These are phyloP conservation scores for Octomys mimax DNA, from an alignment of 2,797 vertebrate species.

Conservation along the genomic window DNA sequence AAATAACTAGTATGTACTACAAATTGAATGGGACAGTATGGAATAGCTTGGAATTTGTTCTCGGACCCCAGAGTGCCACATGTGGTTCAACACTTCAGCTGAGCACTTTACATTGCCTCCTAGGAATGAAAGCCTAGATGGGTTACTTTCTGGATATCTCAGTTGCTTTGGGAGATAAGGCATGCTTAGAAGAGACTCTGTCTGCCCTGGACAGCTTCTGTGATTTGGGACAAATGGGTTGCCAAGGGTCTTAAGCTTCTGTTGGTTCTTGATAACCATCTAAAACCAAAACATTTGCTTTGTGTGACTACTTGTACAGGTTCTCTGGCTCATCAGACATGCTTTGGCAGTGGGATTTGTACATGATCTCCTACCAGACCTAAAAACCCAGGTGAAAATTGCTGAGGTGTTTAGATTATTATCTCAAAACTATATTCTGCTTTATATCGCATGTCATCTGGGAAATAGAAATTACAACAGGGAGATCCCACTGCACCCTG, in stretches of 20 bases:
- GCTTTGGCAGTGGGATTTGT: neutral
- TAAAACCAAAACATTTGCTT: neutral
- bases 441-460: neutral
- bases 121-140: neutral
- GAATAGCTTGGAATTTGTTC: neutral
- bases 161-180: neutral
- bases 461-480: neutral
- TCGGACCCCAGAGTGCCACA: too few relatives aligned
- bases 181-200: neutral
- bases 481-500: neutral
- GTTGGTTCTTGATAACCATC: neutral
- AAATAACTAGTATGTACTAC: neutral
- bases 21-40: accelerated
- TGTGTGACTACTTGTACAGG: neutral
- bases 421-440: accelerated
- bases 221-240: neutral
- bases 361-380: neutral
- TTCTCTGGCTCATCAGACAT: neutral
- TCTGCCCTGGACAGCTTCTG: too few relatives aligned
- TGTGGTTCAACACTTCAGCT: neutral
- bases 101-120: neutral
- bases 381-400: neutral
- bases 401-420: neutral
- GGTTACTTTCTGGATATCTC: neutral
- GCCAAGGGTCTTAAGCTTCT: neutral